phyloP scores from a whole-genome alignment of 2,113 vertebrate species.

The Rousettus leschenaultii region DNA sequence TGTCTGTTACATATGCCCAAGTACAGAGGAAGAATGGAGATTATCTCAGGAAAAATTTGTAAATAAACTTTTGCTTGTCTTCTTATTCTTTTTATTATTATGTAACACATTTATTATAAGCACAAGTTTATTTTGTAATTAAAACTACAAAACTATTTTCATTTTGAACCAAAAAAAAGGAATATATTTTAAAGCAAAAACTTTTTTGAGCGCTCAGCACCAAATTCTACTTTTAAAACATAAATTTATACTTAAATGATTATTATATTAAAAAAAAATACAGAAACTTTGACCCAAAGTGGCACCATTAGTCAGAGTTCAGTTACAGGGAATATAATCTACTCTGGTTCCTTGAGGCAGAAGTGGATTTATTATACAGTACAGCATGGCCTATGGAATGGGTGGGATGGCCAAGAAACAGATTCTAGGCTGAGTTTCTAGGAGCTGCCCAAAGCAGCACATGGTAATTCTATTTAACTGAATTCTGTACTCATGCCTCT shows the following conservation, averaged over 20 bases:
- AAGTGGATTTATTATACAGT: background rate
- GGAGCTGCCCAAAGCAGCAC: background rate
- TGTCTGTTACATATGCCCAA: background rate
- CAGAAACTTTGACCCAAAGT: background rate
- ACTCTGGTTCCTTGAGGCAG: background rate
- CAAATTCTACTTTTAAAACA: background rate
- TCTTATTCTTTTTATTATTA: background rate
- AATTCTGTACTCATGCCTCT: background rate
- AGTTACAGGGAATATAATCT: background rate
- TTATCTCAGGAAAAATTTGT: background rate
- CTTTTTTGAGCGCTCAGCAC: background rate
- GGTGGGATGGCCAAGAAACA: background rate
- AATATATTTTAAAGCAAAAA: background rate
- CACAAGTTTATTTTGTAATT: background rate
- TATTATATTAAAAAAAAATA: background rate
- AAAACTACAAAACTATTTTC: too few relatives aligned
- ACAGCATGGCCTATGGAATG: background rate
- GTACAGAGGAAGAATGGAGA: background rate
- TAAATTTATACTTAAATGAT: background rate
- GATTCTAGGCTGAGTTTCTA: background rate
- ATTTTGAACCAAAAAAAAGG: background rate
- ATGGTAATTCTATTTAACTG: background rate
- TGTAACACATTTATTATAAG: background rate
- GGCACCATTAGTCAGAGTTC: background rate
- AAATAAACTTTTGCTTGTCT: background rate